Conservation (phyloP, 2,888 invertebrate species). For the Phyllotreta striolata region DNA sequence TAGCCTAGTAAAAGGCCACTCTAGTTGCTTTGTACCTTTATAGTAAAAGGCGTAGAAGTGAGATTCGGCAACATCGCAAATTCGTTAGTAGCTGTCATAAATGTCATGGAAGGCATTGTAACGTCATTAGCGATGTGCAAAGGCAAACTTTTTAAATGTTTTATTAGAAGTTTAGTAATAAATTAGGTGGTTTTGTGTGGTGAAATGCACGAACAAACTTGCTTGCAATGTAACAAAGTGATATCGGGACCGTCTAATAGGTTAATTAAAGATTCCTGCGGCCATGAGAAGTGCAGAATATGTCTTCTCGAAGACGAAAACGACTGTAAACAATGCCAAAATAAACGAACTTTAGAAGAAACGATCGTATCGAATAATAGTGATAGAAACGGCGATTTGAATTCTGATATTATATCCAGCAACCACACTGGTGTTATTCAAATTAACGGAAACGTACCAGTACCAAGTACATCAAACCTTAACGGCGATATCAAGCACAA, state of each 20-base stretch:
- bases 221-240: constrained; percentile 66
- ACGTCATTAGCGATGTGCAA: too few species aligned
- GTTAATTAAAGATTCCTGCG: constrained; percentile 76
- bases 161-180: too few species aligned
- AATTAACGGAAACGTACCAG: constrained; percentile 48
- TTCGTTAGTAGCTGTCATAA: too few species aligned
- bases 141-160: too few species aligned
- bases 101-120: too few species aligned
- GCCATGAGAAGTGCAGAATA: constrained; percentile 77
- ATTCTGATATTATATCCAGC: constrained; percentile 42
- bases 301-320: constrained; percentile 74
- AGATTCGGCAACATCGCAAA: too few species aligned
- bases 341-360: constrained; percentile 6
- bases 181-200: not conserved
- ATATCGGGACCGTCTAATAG: constrained; percentile 68
- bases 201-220: constrained; percentile 43
- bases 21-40: too few species aligned
- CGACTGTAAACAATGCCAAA: constrained; percentile 68
- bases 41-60: too few species aligned
- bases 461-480: constrained; percentile 26
- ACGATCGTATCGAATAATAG: constrained; percentile 1
- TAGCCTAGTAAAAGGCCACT: too few species aligned
- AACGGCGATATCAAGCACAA: constrained; percentile 21
- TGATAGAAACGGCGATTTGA: constrained; percentile 38
- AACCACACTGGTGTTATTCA: constrained; percentile 54